These are phyloP conservation scores for Thrips palmi DNA, from an alignment of 1,140 invertebrate species.

Conservation along the genomic window DNA sequence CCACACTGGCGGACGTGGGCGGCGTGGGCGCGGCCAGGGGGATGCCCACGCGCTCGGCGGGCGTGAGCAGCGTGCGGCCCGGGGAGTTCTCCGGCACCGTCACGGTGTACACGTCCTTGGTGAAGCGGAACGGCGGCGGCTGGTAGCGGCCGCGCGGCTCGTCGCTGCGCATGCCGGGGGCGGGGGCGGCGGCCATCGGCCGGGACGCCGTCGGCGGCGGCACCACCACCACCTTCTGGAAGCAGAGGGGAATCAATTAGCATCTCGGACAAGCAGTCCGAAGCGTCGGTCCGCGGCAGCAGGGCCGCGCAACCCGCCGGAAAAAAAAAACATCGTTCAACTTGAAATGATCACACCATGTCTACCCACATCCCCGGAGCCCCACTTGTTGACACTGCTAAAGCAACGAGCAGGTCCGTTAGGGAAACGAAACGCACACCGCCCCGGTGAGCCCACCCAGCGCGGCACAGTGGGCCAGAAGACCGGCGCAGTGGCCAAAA, in stretches of 20 bases:
- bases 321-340: too few relatives aligned
- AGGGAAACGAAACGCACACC: too few relatives aligned
- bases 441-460: too few relatives aligned
- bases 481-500: too few relatives aligned
- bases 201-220: neutral
- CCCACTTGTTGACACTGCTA: too few relatives aligned
- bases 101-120: constrained; percentile 62
- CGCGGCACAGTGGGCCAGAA: too few relatives aligned
- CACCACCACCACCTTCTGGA: constrained; percentile 5
- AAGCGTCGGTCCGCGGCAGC: too few relatives aligned
- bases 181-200: neutral
- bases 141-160: constrained; percentile 1
- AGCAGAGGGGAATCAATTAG: neutral
- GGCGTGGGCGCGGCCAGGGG: constrained; percentile 27
- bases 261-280: too few relatives aligned
- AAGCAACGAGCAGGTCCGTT: too few relatives aligned
- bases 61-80: constrained; percentile 57
- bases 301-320: too few relatives aligned
- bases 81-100: constrained; percentile 81
- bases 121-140: constrained; percentile 39
- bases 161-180: neutral
- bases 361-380: too few relatives aligned
- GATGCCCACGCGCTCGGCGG: constrained; percentile 49
- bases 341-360: too few relatives aligned
- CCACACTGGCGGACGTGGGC: constrained; percentile 29